Evolutionary conservation across 2,888 invertebrate species (phyloP).

Genomic region (Rosalia funebris): DNA sequence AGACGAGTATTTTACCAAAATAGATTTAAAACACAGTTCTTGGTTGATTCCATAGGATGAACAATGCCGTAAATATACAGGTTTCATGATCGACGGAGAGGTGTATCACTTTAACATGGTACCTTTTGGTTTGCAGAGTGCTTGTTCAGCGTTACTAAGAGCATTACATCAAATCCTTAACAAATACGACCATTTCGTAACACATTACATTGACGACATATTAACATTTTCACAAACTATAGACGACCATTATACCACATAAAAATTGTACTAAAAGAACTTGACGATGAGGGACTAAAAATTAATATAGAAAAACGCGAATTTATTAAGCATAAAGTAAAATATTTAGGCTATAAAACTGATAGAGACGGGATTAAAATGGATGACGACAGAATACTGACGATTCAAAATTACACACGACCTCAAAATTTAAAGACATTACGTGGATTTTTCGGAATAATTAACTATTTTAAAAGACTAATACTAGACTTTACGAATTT

Average conservation of each 20-base stretch:
- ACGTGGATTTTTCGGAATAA: conserved; percentile 15
- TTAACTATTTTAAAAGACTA: conserved; percentile 20
- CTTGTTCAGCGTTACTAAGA: neutral
- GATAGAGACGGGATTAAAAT: conserved; percentile 7
- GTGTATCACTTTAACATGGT: conserved; percentile 1
- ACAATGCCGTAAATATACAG: too few species aligned
- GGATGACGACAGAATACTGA: conserved; percentile 11
- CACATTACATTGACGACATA: conserved; percentile 19
- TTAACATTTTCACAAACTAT: conserved; percentile 1
- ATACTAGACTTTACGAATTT: conserved; percentile 17
- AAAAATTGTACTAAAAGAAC: conserved; percentile 3
- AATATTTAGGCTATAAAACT: conserved; percentile 21
- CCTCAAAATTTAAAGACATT: conserved; percentile 20
- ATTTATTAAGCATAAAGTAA: conserved; percentile 19
- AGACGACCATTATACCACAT: conserved; percentile 8
- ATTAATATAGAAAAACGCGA: too few species aligned
- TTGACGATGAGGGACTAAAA: conserved; percentile 20
- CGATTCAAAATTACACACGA: conserved; percentile 19
- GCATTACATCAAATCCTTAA: neutral
- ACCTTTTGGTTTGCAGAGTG: conserved; percentile 7
- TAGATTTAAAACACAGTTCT: neutral
- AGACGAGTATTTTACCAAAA: neutral
- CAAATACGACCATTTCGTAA: neutral
- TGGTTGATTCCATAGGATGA: neutral
- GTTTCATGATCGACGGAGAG: too few species aligned